These are phyloP conservation scores for Sinella curviseta DNA, from an alignment of 1,140 invertebrate genomes.

Conservation along the genomic window DNA sequence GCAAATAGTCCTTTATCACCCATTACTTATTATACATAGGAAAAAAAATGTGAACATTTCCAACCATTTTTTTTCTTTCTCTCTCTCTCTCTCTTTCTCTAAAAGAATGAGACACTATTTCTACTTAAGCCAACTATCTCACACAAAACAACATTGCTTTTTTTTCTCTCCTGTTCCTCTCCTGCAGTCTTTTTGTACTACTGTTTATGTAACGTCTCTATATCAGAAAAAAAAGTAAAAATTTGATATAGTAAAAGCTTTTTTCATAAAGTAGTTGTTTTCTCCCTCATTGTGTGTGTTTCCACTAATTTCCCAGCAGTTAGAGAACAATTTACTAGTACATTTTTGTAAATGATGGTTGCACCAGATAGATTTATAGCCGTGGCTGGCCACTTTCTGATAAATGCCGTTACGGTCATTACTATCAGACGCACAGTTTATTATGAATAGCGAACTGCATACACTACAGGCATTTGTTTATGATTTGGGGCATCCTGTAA, in stretches of 20 bases:
- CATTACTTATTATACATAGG: not conserved
- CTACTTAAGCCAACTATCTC: not conserved
- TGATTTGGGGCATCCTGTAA: no score
- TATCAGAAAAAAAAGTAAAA: no score
- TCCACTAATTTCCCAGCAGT: slow-evolving; percentile 20
- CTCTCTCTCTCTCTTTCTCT: no score
- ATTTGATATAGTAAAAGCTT: not conserved
- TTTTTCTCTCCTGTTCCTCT: not conserved
- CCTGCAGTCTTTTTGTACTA: not conserved
- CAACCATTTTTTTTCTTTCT: not conserved
- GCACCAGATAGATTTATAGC: slow-evolving; percentile 2
- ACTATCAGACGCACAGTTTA: no score
- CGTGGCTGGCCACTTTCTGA: slow-evolving; percentile 14
- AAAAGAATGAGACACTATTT: slow-evolving; percentile 6
- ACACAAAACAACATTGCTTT: not conserved
- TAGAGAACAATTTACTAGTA: slow-evolving; percentile 15
- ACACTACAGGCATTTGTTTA: no score
- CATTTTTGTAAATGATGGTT: slow-evolving; percentile 21
- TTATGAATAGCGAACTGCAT: no score
- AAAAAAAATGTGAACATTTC: not conserved
- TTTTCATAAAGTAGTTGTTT: not conserved
- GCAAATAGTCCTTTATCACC: not conserved
- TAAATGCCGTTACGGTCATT: slow-evolving; percentile 18
- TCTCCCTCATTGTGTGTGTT: not conserved
- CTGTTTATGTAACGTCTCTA: no score